phyloP scores from a whole-genome alignment of 2,797 vertebrate genomes.

The Triplophysa bombifrons region DNA sequence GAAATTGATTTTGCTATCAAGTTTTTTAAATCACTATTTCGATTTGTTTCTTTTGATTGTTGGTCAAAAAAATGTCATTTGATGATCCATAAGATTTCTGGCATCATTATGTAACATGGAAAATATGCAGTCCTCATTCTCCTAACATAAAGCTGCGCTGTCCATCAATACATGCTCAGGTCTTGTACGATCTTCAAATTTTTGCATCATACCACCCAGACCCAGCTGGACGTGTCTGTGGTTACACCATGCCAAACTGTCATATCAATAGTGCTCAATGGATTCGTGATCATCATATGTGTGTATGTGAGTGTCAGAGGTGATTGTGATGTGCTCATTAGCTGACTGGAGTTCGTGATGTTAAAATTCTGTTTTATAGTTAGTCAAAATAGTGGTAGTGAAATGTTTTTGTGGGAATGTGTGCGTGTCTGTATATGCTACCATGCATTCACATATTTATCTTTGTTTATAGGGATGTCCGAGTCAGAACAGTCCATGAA shows the following conservation, averaged over 20 bases:
- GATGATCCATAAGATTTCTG: not conserved
- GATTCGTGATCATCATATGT: not conserved
- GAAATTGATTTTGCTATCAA: not conserved
- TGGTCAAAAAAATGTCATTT: too few species aligned
- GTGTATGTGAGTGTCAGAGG: conserved; percentile 19
- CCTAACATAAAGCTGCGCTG: not conserved
- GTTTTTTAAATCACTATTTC: too few species aligned
- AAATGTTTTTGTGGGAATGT: conserved; percentile 28
- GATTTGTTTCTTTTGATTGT: too few species aligned
- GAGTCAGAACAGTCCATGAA: conserved; percentile 97
- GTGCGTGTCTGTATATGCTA: conserved; percentile 19
- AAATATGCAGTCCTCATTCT: not conserved
- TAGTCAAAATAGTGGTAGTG: conserved; percentile 16
- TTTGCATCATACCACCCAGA: conserved; percentile 25
- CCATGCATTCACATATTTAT: conserved; percentile 14
- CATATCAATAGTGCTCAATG: conserved; percentile 20
- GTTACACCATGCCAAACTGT: conserved; percentile 33
- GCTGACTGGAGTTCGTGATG: conserved; percentile 30
- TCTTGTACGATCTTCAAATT: not conserved
- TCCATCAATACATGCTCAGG: not conserved
- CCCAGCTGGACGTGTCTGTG: conserved; percentile 32
- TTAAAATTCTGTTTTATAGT: conserved; percentile 34
- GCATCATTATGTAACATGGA: not conserved
- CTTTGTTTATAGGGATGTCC: conserved; percentile 85
- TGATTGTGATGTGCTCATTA: conserved; percentile 38